Base-by-base conservation (phyloP, 2,113 vertebrate genomes). In the Oreochromis tanganicae region DNA sequence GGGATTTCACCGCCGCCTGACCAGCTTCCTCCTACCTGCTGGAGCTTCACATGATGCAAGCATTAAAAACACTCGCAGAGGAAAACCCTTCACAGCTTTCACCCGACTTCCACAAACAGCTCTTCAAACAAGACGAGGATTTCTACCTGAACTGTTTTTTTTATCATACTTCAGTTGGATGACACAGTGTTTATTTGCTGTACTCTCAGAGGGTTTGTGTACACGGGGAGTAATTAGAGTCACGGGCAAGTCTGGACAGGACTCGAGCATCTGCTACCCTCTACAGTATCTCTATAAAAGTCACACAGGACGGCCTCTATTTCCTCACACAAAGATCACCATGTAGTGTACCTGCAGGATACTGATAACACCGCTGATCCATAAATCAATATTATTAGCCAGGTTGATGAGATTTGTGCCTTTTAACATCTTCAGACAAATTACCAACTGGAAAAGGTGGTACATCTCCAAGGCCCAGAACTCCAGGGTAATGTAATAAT, bases 191-290 rank as follows among this genome's bases (percentile, higher is more conserved):
- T 73, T 82, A 43, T 57, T 29, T 14, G 2, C 4, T 16, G 43
- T 24, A 4, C 29, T 55, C 61, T 61, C 59, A 5, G 4, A 32
- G 50, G 86, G 73, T 41, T 9, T 27, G 78, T 68, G 38, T 12
- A 38, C 12, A 2, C 1, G 29, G 50, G 29, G 83, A 52, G 24
- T 83, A 73, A 86, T 91, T 81, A 85, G 7, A 88, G 71, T 9
- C 24, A 21, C 1, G 66, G 83, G 75, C 92, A 61, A 24, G 94
- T 56, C 85, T 1, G 87, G 27, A 85, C 94, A 89, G 9, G 93
- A 68, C 57, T 66, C 1, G 9, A 81, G n/a, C 92, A 91, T 73
- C 91, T 91, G 89, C 89, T 78, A 6, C 87, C 48, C n/a, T 84
- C 73, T 27, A 9, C 27, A 19, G 8, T 57, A 24, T 81, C 38